Evolutionary conservation across 1,140 invertebrate species (phyloP), one percentile per base, ranked within the genome.

Genomic region (Drosophila ironensis): DNA sequence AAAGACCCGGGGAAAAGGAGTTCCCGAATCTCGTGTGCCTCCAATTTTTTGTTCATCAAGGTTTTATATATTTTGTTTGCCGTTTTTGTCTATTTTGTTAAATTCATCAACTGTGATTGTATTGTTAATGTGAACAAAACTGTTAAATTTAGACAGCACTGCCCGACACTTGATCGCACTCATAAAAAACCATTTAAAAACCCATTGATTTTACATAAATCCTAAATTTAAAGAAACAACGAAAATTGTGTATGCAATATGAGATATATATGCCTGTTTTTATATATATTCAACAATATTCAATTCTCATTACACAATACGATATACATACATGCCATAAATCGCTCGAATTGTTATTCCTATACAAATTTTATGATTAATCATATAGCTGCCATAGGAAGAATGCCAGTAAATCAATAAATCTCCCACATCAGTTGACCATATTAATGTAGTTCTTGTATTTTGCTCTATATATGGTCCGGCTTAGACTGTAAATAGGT

Each of bases 101-200:
- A 52, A 63, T 76, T 73, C 30, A 45, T 69, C 47, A 81, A 45
- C 72, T 76, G 77, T 82, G 77, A 82, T 82, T 82, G 57, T 57
- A 71, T 59, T 81, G 71, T 73, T 77, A 68, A 67, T 45, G 30
- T 35, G 45, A 61, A 48, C n/a, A 28, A 44, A 44, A 42, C 24
- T 44, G 38, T 54, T 63, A 44, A 54, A 28, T 51, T 56, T 46
- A 30, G 19, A 60, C 35, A 57, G 64, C 66, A 48, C 66, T 69
- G 63, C 42, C 35, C 64, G 61, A 48, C 42, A 54, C 54, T 46
- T 60, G 25, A 52, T 41, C 12, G 54, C 54, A 59, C 54, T 28
- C 54, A 12, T 41, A 27, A 17, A 12, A 35, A 6, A 35, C 5
- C 1, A 35, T 6, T 3, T 14, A 35, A 12, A 35, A 12, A 35